Base-by-base conservation (phyloP, 2,888 invertebrate genomes). In the Nomada fabriciana region DNA sequence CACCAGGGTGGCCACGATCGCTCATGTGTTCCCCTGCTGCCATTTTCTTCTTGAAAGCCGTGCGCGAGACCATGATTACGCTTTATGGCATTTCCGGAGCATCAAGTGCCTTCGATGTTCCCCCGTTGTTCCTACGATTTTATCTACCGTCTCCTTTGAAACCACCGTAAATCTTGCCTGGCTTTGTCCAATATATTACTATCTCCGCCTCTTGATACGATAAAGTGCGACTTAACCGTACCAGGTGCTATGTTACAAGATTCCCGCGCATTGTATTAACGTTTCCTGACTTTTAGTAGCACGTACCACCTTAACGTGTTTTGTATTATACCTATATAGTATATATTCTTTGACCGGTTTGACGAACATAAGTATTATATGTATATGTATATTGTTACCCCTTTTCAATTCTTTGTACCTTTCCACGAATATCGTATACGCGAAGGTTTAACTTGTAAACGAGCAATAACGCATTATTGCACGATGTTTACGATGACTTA, bases 1-100 rank as follows among this genome's bases (percentile, higher is more conserved):
- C 75, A 64, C n/a, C 71, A 18, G 80, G 72, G 75, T 72, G 85
- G 85, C 69, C 85, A 64, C 60, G 42, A 71, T 59, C 72, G 61
- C 65, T 61, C 71, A 60, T 68, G 18, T 52, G 60, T 42, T 42
- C 69, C 50, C 53, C 42, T 55, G 36, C 65, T 59, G 73, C 69
- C 75, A 61, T 72, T 83, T 74, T 69, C 65, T 11, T 65, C 43
- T 67, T 55, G 63, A 68, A 23, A 68, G 29, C 55, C 42, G 42
- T 43, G 69, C 36, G 43, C 50, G 42, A 36, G 52, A 25, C 68
- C 52, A 4, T 20, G 55, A 67, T 64, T 59, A 53, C 53, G 72
- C 2, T 23, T 71, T 64, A 61, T 23, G 60, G 53, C 23, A 69
- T 81, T 76, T 84, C 68, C 73, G 77, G 80, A 71, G 43, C 75